Base-by-base conservation (phyloP, 2,888 invertebrate genomes). In the Eupeodes luniger region DNA sequence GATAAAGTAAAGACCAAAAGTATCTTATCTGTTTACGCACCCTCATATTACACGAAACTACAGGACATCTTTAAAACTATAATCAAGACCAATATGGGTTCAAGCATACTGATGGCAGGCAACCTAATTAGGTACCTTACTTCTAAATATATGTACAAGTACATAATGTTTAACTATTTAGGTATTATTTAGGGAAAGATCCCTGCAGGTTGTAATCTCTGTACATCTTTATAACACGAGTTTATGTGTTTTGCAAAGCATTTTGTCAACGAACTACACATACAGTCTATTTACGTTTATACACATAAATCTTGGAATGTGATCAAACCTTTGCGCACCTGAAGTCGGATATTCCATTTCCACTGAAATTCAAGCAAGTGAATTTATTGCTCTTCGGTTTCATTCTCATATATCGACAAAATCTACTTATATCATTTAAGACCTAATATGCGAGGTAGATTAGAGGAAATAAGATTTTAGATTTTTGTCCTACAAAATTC, bases 21-120 rank as follows among this genome's bases (percentile, higher is more conserved):
- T 75, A n/a, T 12, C 27, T 80, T 83, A 87, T 80, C 83, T 76
- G 5, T 47, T n/a, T 36, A 40, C 14, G 9, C 51, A 57, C 80
- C 76, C 79, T 77, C 79, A 83, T 83, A 76, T 87, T 76, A 87
- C 86, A 80, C 66, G 55, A 83, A 87, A 80, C 86, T 16, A 34
- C 86, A 80, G 86, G 86, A 76, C 47, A 80, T 76, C 83, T 57
- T 53, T 34, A 69, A 49, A 19, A 40, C 40, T 44, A 27, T 27
- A 72, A 64, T 75, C 19, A 61, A 7, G 36, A 40, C 70, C 74
- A 70, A 70, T 70, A 81, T n/a, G n/a, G n/a, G n/a, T 53, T 3
- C 10, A 47, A 3, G 27, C 1, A 27, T 27, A 27, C 27, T 27
- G 27, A 27, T 47, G 10, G 2, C 40, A 66, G 66, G 47, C 79